Percentiles rank a stretch among this genome's conserved stretches.
phyloP scores from a whole-genome alignment of 2,888 invertebrate species.

The Stenurella melanura region DNA sequence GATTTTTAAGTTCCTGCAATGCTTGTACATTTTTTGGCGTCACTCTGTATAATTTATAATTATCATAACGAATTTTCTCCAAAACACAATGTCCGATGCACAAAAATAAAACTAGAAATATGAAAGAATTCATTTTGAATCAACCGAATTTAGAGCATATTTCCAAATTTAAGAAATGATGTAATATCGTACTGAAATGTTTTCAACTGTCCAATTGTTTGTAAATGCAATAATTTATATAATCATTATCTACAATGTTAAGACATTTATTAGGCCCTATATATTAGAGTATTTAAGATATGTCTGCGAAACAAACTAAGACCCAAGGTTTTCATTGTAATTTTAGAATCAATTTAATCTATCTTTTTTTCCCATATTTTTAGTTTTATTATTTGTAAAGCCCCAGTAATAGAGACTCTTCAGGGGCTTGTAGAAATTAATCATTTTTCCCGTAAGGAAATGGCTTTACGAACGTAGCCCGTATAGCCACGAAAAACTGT shows the following conservation, averaged over 20 bases:
- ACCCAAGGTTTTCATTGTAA: no score
- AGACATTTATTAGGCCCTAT: not conserved
- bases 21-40: constrained; percentile 59
- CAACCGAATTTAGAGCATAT: not conserved
- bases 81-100: not conserved
- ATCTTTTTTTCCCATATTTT: no score
- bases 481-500: no score
- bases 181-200: not conserved
- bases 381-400: no score
- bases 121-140: constrained; percentile 11
- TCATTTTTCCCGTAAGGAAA: no score
- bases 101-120: not conserved
- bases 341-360: no score
- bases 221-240: not conserved
- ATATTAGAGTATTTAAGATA: not conserved
- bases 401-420: no score
- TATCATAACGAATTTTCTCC: constrained; percentile 58
- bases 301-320: no score
- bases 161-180: not conserved
- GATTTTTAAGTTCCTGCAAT: constrained; percentile 71
- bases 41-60: constrained; percentile 65
- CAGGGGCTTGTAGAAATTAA: no score
- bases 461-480: no score
- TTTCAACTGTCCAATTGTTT: not conserved
- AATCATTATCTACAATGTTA: not conserved